Evolutionary conservation across 2,888 invertebrate species (phyloP), one percentile per base, ranked within the genome.

Genomic region (Acanthosepion lycidas): DNA sequence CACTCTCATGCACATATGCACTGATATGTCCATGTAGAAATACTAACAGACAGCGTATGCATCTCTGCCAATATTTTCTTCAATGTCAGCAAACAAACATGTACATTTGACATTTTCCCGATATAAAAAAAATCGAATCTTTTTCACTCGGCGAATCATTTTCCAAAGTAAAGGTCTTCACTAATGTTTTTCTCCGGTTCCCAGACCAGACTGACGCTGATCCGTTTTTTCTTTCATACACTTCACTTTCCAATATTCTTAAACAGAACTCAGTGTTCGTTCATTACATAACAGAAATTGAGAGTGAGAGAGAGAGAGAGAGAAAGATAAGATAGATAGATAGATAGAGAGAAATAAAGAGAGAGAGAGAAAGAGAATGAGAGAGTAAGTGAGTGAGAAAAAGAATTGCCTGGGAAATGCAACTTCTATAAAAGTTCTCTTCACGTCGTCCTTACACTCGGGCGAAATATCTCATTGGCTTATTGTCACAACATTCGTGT

Each of bases 71-170:
- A n/a, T 78, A 78, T 78, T 78, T 33, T 78, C 78, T 78, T 78
- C 78, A 78, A 78, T 78, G 78, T 78, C 78, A 78, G 78, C 78
- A 78, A 78, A 78, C 78, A 78, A 78, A 78, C 78, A 78, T 78
- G 78, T 78, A 78, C 78, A 78, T 78, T 78, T 78, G 78, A 78
- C 78, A 78, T 78, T 78, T 78, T 78, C 78, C 78, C 78, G 78
- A 78, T 78, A 78, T 78, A 78, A 78, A 78, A 78, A 64, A 78
- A 78, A 78, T 78, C 78, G 78, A 78, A 78, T 78, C 78, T 78
- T 78, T 78, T 78, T 78, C 78, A 78, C 78, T 78, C 78, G 78
- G 33, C 33, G 78, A 78, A 78, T 78, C 78, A 78, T 78, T 78
- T 78, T 78, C 78, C 78, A 78, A 78, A 78, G 78, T 78, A 78